Percentiles rank a stretch among this genome's conserved stretches.
phyloP scores from a whole-genome alignment of 2,113 vertebrate genomes.

The Myocastor coypus region DNA sequence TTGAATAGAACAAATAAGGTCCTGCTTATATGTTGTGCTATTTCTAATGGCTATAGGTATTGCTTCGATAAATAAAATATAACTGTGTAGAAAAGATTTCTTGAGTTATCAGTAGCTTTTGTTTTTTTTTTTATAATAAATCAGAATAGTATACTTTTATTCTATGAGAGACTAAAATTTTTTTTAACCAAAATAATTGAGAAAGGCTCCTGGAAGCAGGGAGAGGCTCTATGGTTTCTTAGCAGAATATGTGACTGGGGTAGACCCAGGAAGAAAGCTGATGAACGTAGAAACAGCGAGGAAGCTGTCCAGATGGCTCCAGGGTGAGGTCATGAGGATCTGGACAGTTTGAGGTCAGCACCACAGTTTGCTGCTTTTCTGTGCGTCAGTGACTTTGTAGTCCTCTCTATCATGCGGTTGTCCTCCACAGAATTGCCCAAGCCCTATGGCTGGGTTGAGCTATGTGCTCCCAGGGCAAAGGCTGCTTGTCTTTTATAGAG shows the following conservation, averaged over 20 bases:
- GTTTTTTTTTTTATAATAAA: not conserved
- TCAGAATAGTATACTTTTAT: not conserved
- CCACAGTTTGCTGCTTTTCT: not conserved
- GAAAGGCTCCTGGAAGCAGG: not conserved
- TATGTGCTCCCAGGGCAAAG: not conserved
- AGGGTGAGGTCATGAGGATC: not conserved
- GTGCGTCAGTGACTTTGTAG: not conserved
- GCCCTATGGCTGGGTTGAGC: not conserved
- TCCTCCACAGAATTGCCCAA: not conserved
- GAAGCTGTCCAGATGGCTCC: not conserved
- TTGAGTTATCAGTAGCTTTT: constrained; percentile 18
- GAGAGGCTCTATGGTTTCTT: not conserved
- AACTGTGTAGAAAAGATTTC: not conserved
- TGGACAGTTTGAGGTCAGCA: not conserved
- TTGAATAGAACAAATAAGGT: constrained; percentile 2
- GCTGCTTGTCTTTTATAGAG: not conserved
- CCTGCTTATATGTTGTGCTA: not conserved
- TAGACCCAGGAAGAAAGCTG: not conserved
- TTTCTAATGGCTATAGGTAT: not conserved
- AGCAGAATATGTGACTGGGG: not conserved
- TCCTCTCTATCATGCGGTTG: not conserved
- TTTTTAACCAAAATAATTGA: not conserved
- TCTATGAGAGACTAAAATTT: not conserved
- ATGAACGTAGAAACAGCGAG: not conserved
- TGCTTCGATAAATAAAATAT: not conserved